phyloP scores from a whole-genome alignment of 2,888 invertebrate species.

The Agrochola circellaris region DNA sequence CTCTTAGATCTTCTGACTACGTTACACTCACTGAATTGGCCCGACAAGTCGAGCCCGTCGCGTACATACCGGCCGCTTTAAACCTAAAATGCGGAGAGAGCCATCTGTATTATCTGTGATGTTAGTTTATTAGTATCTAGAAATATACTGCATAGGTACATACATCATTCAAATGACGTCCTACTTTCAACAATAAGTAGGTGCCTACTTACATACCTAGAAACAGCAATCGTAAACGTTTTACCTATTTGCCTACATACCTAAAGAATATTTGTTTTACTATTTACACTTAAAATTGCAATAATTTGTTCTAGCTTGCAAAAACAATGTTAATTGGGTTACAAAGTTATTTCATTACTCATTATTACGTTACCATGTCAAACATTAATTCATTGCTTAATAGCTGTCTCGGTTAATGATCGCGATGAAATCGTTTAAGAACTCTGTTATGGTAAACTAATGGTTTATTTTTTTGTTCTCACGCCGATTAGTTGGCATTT shows the following conservation, averaged over 20 bases:
- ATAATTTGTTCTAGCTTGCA: slow-evolving; percentile 47
- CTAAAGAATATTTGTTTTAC: slow-evolving; percentile 18
- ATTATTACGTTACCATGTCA: slow-evolving; percentile 50
- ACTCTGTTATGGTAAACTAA: slow-evolving; percentile 7
- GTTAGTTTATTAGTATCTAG: background rate
- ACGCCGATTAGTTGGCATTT: slow-evolving; percentile 9
- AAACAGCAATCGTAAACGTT: slow-evolving; percentile 25
- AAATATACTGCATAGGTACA: background rate
- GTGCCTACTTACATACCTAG: background rate
- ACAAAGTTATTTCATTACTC: slow-evolving; percentile 61
- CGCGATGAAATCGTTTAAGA: slow-evolving; percentile 43
- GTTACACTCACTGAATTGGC: too few relatives aligned
- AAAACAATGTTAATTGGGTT: slow-evolving; percentile 59
- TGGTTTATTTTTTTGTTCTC: background rate
- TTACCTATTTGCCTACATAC: slow-evolving; percentile 28
- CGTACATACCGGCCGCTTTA: too few relatives aligned
- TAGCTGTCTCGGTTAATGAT: slow-evolving; percentile 35
- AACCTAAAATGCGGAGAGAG: too few relatives aligned
- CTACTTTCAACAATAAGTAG: slow-evolving; percentile 30
- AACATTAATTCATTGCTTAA: slow-evolving; percentile 52
- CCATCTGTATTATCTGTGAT: too few relatives aligned
- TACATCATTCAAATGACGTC: slow-evolving; percentile 18
- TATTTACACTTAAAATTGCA: slow-evolving; percentile 11
- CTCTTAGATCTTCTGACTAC: too few relatives aligned
- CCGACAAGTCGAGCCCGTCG: too few relatives aligned